Evolutionary conservation across 2,888 invertebrate genomes (phyloP), one percentile per base, ranked within the genome.

Genomic region (Dynastes hyllus): DNA sequence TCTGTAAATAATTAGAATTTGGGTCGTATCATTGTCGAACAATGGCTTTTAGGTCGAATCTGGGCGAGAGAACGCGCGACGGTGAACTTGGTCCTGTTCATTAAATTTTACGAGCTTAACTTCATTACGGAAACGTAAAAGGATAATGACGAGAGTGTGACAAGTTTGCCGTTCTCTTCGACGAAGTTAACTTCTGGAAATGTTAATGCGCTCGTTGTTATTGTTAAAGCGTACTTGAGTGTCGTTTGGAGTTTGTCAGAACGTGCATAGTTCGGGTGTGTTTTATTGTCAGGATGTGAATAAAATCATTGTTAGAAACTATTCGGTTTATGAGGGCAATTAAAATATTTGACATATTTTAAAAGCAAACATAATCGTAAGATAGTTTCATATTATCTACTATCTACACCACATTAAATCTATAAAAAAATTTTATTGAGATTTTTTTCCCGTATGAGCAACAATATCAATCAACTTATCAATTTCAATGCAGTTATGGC

Each of bases 1-100:
- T 94, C 94, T 94, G 87, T 37, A 87, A 86, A 75, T 75, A 75
- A 75, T 75, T 75, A 75, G 61, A 75, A 75, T 75, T 61, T 61
- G 11, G 73, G 73, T 61, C 45, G 73, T 22, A 51, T 69, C 75
- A 81, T 77, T 63, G 65, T 13, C 40, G 58, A 58, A 29, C 69
- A 61, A 70, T 67, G 9, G 51, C 67, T 67, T 76, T 76, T 67
- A 45, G 40, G 63, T 63, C 63, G 29, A 55, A 9, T n/a, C 32
- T 32, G 53, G 13, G 63, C 32, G 6, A 13, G 29, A 63, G 32
- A 32, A 29, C 29, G 2, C 11, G 63, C 22, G 61, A 63, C 37
- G 45, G 58, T 53, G 53, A 32, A 16, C 3, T 32, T n/a, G 16
- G 37, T 66, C 11, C 71, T 71, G 45, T 75, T 75, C 73, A 75